Base-by-base conservation (phyloP, 2,797 vertebrate genomes). In the Gastrophryne carolinensis region DNA sequence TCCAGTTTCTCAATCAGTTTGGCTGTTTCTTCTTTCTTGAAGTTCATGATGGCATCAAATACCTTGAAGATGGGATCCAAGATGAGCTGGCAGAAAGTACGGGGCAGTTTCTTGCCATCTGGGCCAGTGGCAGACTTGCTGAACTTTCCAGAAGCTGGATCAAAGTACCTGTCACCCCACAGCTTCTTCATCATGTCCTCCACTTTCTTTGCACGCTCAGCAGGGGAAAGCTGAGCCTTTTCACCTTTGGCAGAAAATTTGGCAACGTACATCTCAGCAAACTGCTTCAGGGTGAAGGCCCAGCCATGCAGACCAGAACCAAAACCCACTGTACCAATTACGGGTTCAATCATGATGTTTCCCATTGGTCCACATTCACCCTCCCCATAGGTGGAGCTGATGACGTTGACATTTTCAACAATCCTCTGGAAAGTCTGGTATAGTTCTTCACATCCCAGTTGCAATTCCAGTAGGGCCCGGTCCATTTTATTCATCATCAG, bases 41-140 rank as follows among this genome's bases (percentile, higher is more conserved):
- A 88, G 79, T 88, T 88, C 86, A 89, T 90, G 77, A 90, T 83
- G 67, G 87, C 86, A 70, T 90, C 87, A 71, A 92, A 90, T 63
- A 90, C 80, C 73, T 80, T 81, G 34, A 84, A 81, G 26, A 72
- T 2, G 37, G 75, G 73, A 75, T 79, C 69, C 66, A 82, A 49
- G 66, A 77, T 57, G 1, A 76, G 56, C 19, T 83, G 84, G 61
- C 64, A 81, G 66, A 83, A 81, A 4, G 69, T 79, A 11, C 79
- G 75, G 6, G 81, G 78, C 13, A 84, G 56, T 58, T 83, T 81
- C 53, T 81, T 84, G 27, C 80, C 82, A 8, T 81, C 72, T 2
- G 71, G 37, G 7, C 2, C 64, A 10, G 58, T 52, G 56, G 73
- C 53, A 13, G 64, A 56, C 72, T 80, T 83, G 67, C 75, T 82